These are phyloP conservation scores for Otolemur crassicaudatus DNA, from an alignment of 2,797 vertebrate species.

Conservation along the genomic window DNA sequence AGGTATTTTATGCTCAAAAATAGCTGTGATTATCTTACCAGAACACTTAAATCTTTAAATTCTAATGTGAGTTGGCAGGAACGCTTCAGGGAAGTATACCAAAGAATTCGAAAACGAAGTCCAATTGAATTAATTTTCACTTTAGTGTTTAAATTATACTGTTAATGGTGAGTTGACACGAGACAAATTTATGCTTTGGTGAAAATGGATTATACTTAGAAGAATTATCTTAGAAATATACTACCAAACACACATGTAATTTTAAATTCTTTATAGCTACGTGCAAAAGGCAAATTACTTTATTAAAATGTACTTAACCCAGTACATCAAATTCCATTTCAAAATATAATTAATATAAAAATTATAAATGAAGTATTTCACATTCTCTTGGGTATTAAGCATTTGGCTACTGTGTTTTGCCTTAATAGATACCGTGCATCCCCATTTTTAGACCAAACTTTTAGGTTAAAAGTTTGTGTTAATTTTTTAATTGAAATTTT, in stretches of 20 bases:
- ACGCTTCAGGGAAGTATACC: constrained; percentile 4
- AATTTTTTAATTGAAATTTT: too few species aligned
- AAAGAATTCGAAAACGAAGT: constrained; percentile 44
- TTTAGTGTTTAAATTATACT: not conserved
- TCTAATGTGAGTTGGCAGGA: constrained; percentile 55
- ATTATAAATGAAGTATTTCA: not conserved
- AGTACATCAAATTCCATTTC: not conserved
- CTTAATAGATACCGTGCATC: too few species aligned
- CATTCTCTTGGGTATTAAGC: not conserved
- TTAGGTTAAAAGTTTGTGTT: too few species aligned
- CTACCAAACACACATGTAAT: not conserved
- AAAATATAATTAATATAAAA: not conserved
- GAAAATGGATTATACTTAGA: not conserved
- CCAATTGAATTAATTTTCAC: constrained; percentile 43
- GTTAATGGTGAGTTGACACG: not conserved
- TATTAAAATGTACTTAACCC: not conserved
- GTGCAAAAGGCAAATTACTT: not conserved
- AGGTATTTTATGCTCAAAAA: constrained; percentile 10
- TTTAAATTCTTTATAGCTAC: not conserved
- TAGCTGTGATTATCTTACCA: constrained; percentile 54
- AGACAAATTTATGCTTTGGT: not conserved
- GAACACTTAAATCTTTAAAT: constrained; percentile 62
- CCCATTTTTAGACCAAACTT: too few species aligned
- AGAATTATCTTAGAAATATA: not conserved
- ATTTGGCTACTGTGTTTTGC: not conserved